Evolutionary conservation across 1,140 invertebrate species (phyloP).

Genomic region (Oedothorax gibbosus): DNA sequence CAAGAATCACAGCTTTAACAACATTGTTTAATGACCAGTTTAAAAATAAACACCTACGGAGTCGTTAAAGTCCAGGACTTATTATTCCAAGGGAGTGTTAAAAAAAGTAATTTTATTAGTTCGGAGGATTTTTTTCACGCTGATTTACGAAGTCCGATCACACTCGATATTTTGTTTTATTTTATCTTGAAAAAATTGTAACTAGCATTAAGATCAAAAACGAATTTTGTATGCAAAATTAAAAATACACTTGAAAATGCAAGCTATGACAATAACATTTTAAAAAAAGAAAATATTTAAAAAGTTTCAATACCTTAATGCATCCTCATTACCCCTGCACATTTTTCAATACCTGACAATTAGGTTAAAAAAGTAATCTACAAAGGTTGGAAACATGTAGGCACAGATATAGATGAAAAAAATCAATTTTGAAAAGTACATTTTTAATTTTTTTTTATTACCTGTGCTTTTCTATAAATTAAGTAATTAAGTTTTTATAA

Average conservation of each 20-base stretch:
- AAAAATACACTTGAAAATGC: background rate
- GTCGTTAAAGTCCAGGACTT: slow-evolving; percentile 51
- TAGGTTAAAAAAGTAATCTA: no score
- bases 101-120: slow-evolving; percentile 52
- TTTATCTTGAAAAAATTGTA: slow-evolving; percentile 10
- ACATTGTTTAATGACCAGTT: slow-evolving; percentile 49
- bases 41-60: slow-evolving; percentile 18
- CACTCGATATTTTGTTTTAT: background rate
- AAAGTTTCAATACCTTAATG: no score
- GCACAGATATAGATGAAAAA: no score
- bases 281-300: no score
- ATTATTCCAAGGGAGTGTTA: slow-evolving; percentile 41
- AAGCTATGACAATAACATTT: no score
- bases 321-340: no score
- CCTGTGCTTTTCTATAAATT: no score
- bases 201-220: slow-evolving; percentile 20
- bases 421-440: no score
- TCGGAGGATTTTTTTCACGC: slow-evolving; percentile 10
- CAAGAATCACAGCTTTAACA: slow-evolving; percentile 18
- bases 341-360: no score
- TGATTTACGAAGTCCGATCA: slow-evolving; percentile 31
- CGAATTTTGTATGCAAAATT: background rate
- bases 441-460: no score
- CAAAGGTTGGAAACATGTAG: no score
- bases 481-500: no score